Evolutionary conservation across 2,113 vertebrate genomes (phyloP).

Genomic region (Mustela lutreola): DNA sequence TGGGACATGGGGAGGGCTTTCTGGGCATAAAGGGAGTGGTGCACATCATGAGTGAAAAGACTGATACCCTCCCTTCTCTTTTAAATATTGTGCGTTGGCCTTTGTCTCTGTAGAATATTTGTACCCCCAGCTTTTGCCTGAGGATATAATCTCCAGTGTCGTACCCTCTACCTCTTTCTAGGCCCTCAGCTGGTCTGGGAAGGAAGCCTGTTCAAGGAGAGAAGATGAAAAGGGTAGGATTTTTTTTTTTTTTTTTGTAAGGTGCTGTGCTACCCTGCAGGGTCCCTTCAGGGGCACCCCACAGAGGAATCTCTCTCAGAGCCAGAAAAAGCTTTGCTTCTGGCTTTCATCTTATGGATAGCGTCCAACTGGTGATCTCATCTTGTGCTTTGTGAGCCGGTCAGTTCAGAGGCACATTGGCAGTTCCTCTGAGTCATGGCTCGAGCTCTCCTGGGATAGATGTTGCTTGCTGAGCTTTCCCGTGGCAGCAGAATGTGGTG

Average conservation of each 20-base stretch:
- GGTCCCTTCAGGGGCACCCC: neutral
- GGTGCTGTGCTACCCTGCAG: neutral
- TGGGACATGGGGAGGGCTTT: neutral
- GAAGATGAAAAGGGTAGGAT: too few species aligned
- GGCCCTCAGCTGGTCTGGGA: neutral
- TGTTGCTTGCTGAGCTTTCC: neutral
- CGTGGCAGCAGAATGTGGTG: neutral
- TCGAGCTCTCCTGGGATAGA: accelerated
- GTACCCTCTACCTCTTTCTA: accelerated
- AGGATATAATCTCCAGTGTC: neutral
- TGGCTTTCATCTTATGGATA: neutral
- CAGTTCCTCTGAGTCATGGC: neutral
- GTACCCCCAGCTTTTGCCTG: neutral
- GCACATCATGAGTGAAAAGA: neutral
- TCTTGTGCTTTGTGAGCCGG: neutral
- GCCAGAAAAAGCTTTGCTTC: neutral
- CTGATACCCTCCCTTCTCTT: neutral
- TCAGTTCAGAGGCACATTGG: neutral
- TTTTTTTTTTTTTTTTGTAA: neutral
- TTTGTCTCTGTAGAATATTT: neutral
- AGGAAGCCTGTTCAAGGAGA: neutral
- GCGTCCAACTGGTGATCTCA: neutral
- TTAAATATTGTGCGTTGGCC: neutral
- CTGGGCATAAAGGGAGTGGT: too few species aligned
- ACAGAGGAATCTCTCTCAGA: neutral